Conservation (phyloP, 2,113 vertebrate species). For the Rhipidura dahli region DNA sequence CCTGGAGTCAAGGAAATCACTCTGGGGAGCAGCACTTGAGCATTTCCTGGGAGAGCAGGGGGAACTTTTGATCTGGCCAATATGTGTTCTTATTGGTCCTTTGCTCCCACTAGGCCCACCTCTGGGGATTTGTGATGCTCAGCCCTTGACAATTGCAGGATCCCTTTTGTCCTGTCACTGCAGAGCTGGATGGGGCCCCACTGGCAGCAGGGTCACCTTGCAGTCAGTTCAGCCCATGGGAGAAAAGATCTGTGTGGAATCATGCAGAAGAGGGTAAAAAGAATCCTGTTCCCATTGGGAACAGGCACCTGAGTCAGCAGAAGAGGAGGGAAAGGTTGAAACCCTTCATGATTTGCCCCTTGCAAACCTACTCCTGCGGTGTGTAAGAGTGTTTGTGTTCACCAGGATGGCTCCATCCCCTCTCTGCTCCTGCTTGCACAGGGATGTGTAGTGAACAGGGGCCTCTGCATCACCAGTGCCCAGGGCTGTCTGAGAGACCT, state of each 20-base stretch:
- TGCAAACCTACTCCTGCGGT: neutral
- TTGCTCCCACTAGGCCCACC: neutral
- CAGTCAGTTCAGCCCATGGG: neutral
- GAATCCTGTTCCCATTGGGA: neutral
- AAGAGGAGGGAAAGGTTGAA: neutral
- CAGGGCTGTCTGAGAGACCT: neutral
- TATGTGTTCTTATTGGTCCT: neutral
- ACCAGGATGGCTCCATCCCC: neutral
- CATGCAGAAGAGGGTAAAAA: neutral
- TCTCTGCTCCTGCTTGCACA: neutral
- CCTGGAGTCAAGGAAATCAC: accelerated
- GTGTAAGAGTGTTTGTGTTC: neutral
- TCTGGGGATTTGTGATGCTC: neutral
- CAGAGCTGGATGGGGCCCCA: neutral
- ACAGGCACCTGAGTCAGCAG: neutral
- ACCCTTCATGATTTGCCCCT: neutral
- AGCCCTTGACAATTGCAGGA: neutral
- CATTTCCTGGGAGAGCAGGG: neutral
- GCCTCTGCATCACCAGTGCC: neutral
- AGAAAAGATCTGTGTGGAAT: neutral
- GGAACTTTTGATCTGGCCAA: neutral
- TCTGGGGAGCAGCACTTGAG: neutral
- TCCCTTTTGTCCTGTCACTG: neutral
- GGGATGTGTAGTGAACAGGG: neutral
- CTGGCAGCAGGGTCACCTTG: neutral